These are phyloP conservation scores for Drosophila biarmipes DNA, from an alignment of 1,140 invertebrate genomes.

Conservation along the genomic window DNA sequence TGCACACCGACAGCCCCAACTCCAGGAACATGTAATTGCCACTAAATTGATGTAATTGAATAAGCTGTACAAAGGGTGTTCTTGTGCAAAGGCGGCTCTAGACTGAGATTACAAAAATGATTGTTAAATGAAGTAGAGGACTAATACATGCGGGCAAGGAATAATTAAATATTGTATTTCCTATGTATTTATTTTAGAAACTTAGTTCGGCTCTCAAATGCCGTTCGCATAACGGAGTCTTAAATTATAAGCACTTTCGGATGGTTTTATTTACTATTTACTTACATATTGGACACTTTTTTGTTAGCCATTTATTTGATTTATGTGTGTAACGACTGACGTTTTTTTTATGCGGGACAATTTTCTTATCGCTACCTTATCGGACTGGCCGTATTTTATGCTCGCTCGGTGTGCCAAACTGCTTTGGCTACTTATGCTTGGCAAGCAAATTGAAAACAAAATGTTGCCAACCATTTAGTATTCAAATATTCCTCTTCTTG, in stretches of 20 bases:
- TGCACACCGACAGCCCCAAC: constrained; percentile 48
- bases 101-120: background rate
- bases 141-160: no score
- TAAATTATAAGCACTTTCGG: constrained; percentile 9
- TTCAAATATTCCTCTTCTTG: no score
- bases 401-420: constrained; percentile 1
- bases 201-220: no score
- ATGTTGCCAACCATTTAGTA: constrained; percentile 1
- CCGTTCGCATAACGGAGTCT: background rate
- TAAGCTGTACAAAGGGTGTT: constrained; percentile 44
- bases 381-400: constrained; percentile 62
- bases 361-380: constrained; percentile 60
- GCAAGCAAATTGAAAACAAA: constrained; percentile 64
- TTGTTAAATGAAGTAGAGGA: background rate
- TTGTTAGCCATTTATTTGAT: constrained; percentile 66
- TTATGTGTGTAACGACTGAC: constrained; percentile 56
- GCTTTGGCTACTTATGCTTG: constrained; percentile 43
- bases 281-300: constrained; percentile 24
- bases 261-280: constrained; percentile 6
- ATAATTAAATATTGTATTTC: no score
- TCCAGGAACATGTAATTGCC: constrained; percentile 58
- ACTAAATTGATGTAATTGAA: constrained; percentile 33
- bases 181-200: no score
- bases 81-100: background rate
- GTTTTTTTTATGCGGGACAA: constrained; percentile 33